Base-by-base conservation (phyloP, 2,113 vertebrate species). In the Aptenodytes forsteri region DNA sequence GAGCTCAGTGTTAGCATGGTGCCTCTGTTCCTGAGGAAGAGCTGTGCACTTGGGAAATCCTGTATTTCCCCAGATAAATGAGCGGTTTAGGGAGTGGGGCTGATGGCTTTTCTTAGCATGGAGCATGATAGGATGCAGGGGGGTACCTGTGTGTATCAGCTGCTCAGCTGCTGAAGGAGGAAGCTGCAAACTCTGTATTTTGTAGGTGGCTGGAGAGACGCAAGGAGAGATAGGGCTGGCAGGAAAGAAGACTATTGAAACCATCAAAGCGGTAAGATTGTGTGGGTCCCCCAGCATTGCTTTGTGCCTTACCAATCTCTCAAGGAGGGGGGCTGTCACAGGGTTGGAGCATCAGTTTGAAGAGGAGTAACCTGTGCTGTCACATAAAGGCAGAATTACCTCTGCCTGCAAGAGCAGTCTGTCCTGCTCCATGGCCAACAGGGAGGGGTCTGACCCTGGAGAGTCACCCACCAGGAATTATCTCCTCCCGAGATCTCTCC, bases 241-340 rank as follows among this genome's bases (percentile, higher is more conserved):
- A 11, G 99, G 98, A 50, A 99, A 98, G 98, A 99, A 99, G 96
- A 99, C 99, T 3, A 98, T 99, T 13, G 99, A 99, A 98, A 99
- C 99, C 0, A 98, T 99, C 93, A 99, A 99, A 98, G 99, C 99
- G 80, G 99, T 99, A 97, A 99, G 99, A 98, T 56, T 32, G 34
- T 50, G 34, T 7, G 32, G 36, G 47, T 49, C 23, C 21, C 9
- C 32, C 32, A 4, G 27, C 1, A 3, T 15, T 50, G 25, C 44
- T 75, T 83, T 55, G 30, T 69, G 83, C 30, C 9, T 71, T 29
- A 10, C 1, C 14, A 13, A 0, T 15, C 42, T 70, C 62, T 55
- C 6, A 5, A 21, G n/a, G 61, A 52, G 34, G 4, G 23, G 9
- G 13, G 16, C 52, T 89, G 26, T 46, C 50, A 16, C 0, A 0